These are phyloP conservation scores for Gallinago solitaria DNA, from an alignment of 2,797 vertebrate genomes.

Conservation along the genomic window DNA sequence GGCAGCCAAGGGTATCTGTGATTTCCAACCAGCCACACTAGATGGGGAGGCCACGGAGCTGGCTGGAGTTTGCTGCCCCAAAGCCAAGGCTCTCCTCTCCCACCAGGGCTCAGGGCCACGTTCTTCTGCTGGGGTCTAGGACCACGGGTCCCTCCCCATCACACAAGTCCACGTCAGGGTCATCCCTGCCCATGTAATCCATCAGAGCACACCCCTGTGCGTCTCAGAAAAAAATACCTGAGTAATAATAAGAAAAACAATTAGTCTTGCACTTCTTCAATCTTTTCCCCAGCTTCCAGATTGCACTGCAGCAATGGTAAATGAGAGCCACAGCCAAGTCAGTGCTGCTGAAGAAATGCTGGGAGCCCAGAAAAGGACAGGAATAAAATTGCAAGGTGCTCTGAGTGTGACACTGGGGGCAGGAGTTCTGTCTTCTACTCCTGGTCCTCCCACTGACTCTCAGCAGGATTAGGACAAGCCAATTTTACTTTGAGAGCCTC, in stretches of 20 bases:
- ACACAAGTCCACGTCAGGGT: not conserved
- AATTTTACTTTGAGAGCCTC: not conserved
- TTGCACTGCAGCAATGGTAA: not conserved
- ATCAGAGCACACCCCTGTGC: not conserved
- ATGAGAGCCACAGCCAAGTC: not conserved
- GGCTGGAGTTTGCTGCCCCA: not conserved
- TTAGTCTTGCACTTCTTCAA: not conserved
- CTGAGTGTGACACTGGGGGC: not conserved
- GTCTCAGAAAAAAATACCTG: not conserved
- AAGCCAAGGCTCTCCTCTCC: not conserved
- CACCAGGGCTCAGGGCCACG: rapidly evolving
- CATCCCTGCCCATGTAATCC: not conserved
- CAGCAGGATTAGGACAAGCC: not conserved
- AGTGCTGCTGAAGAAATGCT: not conserved
- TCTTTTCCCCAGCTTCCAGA: not conserved
- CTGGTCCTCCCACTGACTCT: not conserved
- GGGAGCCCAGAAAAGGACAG: not conserved
- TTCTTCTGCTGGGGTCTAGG: not conserved
- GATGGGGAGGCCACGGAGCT: not conserved
- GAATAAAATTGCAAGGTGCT: rapidly evolving
- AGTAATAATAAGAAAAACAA: not conserved
- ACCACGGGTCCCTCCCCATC: not conserved
- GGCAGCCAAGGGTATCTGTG: not conserved
- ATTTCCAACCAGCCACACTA: not conserved
- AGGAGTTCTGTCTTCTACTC: not conserved